Base-by-base conservation (phyloP, 1,140 invertebrate genomes). In the Meloidogyne chitwoodi region DNA sequence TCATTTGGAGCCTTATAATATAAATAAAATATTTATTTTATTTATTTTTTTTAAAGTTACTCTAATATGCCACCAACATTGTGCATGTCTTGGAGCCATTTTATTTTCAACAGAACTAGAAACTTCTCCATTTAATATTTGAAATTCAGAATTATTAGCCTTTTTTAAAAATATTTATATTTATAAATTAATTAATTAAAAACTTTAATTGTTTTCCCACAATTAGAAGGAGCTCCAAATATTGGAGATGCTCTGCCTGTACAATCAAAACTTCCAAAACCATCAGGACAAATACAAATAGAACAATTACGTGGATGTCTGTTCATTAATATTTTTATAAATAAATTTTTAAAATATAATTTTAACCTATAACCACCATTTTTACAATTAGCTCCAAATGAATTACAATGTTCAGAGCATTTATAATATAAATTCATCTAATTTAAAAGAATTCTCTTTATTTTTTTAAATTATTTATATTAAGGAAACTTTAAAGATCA, bases 31-130 rank as follows among this genome's bases (percentile, higher is more conserved):
- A 41, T 62, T 34, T 24, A 56, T 34, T 16, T 12, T 19, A 75
- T 77, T 16, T 77, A 34, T 1, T 3, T 61, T 34, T n/a, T 19
- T n/a, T 12, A 6, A 24, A n/a, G 16, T 70, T 31, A 82, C 80
- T 41, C 80, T 74, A 29, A 80, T 80, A 41, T 80, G 79, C 81
- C 81, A 83, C 77, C 66, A 70, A 26, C 81, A 83, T 22, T 41
- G 62, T 16, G 79, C 66, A 70, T 80, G 79, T 29, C 80, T 34
- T 5, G 84, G 69, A 16, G 79, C 63, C 44, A 80, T 66, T 24
- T 31, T 68, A 64, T 26, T 69, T 19, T 70, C 66, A n/a, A 65
- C 27, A 61, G n/a, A 26, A 27, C 83, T 76, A 34, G 26, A 75
- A 63, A 80, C 81, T 69, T 63, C 38, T 29, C 70, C 79, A 29